These are phyloP conservation scores for Oscheius sp. DNA, from an alignment of 2,888 invertebrate genomes.

Conservation along the genomic window DNA sequence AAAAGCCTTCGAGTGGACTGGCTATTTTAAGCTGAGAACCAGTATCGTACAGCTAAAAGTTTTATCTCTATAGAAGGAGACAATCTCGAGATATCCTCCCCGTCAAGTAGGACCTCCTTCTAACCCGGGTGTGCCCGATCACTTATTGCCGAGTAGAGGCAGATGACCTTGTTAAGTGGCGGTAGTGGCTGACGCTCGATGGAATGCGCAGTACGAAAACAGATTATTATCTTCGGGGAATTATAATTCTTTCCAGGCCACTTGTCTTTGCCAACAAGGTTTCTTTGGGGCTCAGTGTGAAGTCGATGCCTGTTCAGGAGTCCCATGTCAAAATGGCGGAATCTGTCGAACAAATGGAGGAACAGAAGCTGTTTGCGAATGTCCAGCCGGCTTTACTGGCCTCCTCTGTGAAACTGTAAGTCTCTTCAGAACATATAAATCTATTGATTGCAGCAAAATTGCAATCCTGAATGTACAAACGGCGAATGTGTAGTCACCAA, in stretches of 20 bases:
- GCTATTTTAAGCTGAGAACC: not conserved
- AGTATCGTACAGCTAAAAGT: too few species aligned
- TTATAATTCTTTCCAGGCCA: conserved; percentile 40
- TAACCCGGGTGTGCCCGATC: conserved; percentile 25
- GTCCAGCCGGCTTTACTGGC: conserved; percentile 53
- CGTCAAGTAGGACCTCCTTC: conserved; percentile 23
- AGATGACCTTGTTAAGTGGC: conserved; percentile 31
- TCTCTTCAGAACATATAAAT: too few species aligned
- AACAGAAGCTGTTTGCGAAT: conserved; percentile 56
- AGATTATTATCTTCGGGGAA: conserved; percentile 19
- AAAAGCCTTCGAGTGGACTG: not conserved
- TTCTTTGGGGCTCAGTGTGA: conserved; percentile 61
- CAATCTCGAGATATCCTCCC: too few species aligned
- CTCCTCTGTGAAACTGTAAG: conserved; percentile 57
- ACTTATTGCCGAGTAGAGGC: conserved; percentile 26
- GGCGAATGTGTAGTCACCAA: conserved; percentile 49
- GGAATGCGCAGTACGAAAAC: conserved; percentile 28
- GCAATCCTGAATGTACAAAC: conserved; percentile 51
- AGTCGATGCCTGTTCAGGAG: conserved; percentile 53
- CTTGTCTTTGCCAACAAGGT: conserved; percentile 60
- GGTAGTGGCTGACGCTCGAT: conserved; percentile 12
- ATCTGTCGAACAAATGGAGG: conserved; percentile 46
- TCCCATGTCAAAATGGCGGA: conserved; percentile 61
- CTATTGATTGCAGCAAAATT: conserved; percentile 34
- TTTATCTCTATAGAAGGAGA: too few species aligned